phyloP scores from a whole-genome alignment of 2,797 vertebrate species.

The Leptoclinus maculatus region DNA sequence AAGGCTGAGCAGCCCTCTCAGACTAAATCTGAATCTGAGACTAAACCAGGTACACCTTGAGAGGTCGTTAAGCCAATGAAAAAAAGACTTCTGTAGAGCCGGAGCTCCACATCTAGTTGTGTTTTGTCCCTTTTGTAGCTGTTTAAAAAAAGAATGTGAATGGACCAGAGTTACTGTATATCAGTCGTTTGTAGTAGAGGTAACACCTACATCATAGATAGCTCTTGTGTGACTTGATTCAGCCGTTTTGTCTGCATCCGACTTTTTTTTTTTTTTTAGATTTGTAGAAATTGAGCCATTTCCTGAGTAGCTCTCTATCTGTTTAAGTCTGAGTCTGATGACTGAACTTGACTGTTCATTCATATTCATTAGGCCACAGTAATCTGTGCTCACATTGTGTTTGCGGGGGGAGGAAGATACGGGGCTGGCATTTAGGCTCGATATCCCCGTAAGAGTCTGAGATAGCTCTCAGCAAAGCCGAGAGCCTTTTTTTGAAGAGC shows the following conservation, averaged over 20 bases:
- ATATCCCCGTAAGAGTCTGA: slow-evolving; percentile 40
- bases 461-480: slow-evolving; percentile 41
- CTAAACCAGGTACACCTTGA: slow-evolving; percentile 75
- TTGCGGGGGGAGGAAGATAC: slow-evolving; percentile 44
- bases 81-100: slow-evolving; percentile 5
- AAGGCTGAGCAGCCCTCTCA: slow-evolving; percentile 68
- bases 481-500: slow-evolving; percentile 55
- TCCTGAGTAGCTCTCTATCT: slow-evolving; percentile 13
- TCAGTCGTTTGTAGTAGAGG: slow-evolving; percentile 16
- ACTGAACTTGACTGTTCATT: slow-evolving; percentile 38
- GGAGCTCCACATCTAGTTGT: slow-evolving; percentile 11
- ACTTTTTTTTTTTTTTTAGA: slow-evolving; percentile 4
- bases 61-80: slow-evolving; percentile 17
- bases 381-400: slow-evolving; percentile 42
- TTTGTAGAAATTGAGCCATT: slow-evolving; percentile 17
- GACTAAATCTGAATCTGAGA: slow-evolving; percentile 71
- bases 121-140: slow-evolving; percentile 25
- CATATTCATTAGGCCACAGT: slow-evolving; percentile 45
- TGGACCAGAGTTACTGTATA: slow-evolving; percentile 7
- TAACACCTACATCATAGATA: slow-evolving; percentile 3
- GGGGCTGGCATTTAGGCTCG: slow-evolving; percentile 59
- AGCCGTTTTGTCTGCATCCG: slow-evolving; percentile 6
- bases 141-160: slow-evolving; percentile 16
- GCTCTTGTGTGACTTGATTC: slow-evolving; percentile 20
- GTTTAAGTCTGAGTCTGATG: neutral